Evolutionary conservation across 2,888 invertebrate genomes (phyloP), one percentile per base, ranked within the genome.

Genomic region (Caenorhabditis sp.): DNA sequence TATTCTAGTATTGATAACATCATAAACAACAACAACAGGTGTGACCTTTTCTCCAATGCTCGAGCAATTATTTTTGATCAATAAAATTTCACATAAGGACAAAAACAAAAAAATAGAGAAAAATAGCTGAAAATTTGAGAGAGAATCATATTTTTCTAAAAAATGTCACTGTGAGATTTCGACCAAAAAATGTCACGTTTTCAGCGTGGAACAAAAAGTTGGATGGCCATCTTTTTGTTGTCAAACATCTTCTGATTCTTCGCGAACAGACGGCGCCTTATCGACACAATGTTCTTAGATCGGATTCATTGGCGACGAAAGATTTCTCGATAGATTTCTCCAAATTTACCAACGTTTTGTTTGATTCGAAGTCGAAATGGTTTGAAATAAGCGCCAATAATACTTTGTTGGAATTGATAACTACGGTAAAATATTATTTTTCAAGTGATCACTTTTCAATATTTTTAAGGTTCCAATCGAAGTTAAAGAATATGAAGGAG

Each of bases 211-310:
- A 37, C 50, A 77, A 77, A 58, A 89, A 90, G n/a, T 90, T 95
- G n/a, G 97, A 99, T 89, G 96, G 94, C 0, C 93, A 94, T 87
- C 90, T 99, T n/a, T 99, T 99, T 89, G 93, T 97, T 89, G 95
- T 99, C 54, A 99, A 99, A 88, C 99, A 99, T 89, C 90, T 99
- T 69, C 90, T 99, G 2, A 99, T 99, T 69, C 90, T 99, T 1
- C 90, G 99, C 24, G 99, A 99, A 88, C 99, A 99, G 89, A 97
- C 97, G 31, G 95, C 97, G 0, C 97, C 99, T 6, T 79, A 79
- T 43, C 57, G 79, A n/a, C 73, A 68, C 21, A 68, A 68, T 51
- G 62, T 66, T 43, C 36, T 70, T 31, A 65, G 75, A 66, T 89
- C 89, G 10, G 97, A 80, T 26, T 76, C 79, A 1, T 95, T 87